phyloP scores from a whole-genome alignment of 2,797 vertebrate species.

The Tokudaia tokunoshimensis region DNA sequence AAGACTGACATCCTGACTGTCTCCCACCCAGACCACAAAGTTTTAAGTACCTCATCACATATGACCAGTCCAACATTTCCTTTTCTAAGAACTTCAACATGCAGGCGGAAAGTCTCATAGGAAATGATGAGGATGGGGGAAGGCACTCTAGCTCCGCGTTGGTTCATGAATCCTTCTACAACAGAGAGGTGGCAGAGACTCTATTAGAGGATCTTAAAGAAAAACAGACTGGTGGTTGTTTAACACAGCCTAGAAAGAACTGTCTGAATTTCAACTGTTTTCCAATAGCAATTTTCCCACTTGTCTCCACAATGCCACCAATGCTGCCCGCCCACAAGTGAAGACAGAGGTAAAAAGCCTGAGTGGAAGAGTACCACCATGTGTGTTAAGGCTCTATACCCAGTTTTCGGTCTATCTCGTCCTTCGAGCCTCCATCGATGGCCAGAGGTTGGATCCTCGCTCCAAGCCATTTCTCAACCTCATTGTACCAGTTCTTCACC shows the following conservation, averaged over 20 bases:
- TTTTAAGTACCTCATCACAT: constrained; percentile 94
- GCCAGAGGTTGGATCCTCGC: constrained; percentile 94
- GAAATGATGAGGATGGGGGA: constrained; percentile 98
- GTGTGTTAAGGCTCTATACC: constrained; percentile 87
- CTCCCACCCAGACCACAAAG: background rate
- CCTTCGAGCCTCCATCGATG: constrained; percentile 97
- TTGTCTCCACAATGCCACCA: background rate
- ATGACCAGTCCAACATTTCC: constrained; percentile 96
- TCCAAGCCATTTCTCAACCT: constrained; percentile 97
- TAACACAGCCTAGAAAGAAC: background rate
- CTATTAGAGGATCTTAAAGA: constrained; percentile 22
- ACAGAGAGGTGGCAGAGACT: background rate
- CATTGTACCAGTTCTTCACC: constrained; percentile 98
- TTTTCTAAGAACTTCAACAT: constrained; percentile 93
- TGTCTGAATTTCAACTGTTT: background rate
- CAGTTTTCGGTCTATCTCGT: constrained; percentile 94
- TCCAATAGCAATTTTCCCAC: constrained; percentile 1
- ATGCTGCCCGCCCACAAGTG: background rate
- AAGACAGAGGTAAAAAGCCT: background rate
- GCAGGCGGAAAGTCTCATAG: constrained; percentile 98
- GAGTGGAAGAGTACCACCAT: background rate
- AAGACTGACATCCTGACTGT: background rate
- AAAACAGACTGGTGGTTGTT: background rate
- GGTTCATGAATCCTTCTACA: constrained; percentile 94
- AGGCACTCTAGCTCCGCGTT: constrained; percentile 93